phyloP scores from a whole-genome alignment of 2,113 vertebrate species.

The Xenopus tropicalis region DNA sequence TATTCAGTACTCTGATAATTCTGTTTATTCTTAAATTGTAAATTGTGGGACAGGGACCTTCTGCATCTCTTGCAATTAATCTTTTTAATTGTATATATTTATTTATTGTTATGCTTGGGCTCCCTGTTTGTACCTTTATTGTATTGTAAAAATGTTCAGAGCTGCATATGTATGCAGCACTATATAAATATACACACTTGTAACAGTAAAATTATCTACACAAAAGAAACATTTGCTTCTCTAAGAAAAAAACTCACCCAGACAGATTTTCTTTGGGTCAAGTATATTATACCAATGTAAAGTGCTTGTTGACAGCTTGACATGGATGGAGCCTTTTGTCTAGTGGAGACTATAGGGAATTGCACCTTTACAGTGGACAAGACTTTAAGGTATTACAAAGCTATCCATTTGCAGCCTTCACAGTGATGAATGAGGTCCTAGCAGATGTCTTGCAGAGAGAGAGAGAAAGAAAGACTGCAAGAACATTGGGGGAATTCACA shows the following conservation, averaged over 20 bases:
- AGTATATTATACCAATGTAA: constrained; percentile 55
- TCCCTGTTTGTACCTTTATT: no score
- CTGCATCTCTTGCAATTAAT: no score
- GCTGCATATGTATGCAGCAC: no score
- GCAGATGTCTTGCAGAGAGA: constrained; percentile 64
- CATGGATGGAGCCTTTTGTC: constrained; percentile 75
- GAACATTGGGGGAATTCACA: constrained; percentile 54
- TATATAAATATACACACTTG: no score
- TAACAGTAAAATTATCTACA: neutral
- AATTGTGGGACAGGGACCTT: no score
- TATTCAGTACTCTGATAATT: no score
- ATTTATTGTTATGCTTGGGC: no score
- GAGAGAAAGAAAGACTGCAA: constrained; percentile 9
- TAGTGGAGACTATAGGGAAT: constrained; percentile 56
- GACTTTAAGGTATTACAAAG: constrained; percentile 70
- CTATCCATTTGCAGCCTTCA: constrained; percentile 70
- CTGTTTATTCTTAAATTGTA: no score
- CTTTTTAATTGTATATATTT: no score
- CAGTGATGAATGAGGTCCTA: constrained; percentile 70
- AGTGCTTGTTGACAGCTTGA: constrained; percentile 84
- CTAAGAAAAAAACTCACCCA: no score
- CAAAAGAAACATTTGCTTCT: neutral
- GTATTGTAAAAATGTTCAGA: no score
- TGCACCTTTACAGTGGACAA: constrained; percentile 52
- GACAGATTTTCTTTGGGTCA: constrained; percentile 45